Percentiles rank a stretch among this genome's conserved stretches.
These are phyloP conservation scores for Sebastes steindachneri DNA, from an alignment of 2,797 vertebrate genomes.

Conservation along the genomic window DNA sequence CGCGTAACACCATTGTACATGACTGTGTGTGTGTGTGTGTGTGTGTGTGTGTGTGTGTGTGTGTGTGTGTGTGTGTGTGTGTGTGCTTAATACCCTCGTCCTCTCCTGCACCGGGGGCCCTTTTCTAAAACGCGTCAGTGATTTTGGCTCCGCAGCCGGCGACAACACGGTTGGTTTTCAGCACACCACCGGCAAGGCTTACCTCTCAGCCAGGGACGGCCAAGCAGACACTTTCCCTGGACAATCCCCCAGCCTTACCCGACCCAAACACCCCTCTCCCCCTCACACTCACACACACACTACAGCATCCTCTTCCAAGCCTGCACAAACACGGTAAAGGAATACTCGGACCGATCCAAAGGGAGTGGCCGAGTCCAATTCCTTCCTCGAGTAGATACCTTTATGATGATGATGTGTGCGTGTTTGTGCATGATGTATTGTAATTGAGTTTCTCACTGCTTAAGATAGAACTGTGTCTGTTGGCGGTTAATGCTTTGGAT, in stretches of 20 bases:
- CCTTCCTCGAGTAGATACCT: constrained; percentile 57
- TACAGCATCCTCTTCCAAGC: constrained; percentile 52
- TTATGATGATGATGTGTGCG: constrained; percentile 30
- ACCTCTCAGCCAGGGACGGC: constrained; percentile 66
- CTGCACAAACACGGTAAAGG: constrained; percentile 54
- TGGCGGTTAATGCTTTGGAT: constrained; percentile 23
- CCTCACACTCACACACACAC: constrained; percentile 5
- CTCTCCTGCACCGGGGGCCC: constrained; percentile 53
- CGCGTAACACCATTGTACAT: constrained; percentile 34
- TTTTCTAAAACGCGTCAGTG: constrained; percentile 63
- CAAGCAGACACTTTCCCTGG: constrained; percentile 74
- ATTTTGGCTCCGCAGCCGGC: constrained; percentile 57
- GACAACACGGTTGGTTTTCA: constrained; percentile 68
- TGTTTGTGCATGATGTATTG: constrained; percentile 5
- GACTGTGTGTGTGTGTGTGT: constrained; percentile 23
- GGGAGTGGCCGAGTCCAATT: constrained; percentile 45
- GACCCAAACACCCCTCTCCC: neutral
- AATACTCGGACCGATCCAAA: constrained; percentile 59
- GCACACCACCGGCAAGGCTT: constrained; percentile 63
- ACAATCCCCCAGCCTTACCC: constrained; percentile 46
- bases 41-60: neutral
- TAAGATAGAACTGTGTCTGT: neutral
- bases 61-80: constrained; percentile 9
- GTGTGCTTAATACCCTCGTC: constrained; percentile 58
- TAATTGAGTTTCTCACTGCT: constrained; percentile 13